phyloP scores from a whole-genome alignment of 2,888 invertebrate genomes.

The Flabesymbios commensalis region DNA sequence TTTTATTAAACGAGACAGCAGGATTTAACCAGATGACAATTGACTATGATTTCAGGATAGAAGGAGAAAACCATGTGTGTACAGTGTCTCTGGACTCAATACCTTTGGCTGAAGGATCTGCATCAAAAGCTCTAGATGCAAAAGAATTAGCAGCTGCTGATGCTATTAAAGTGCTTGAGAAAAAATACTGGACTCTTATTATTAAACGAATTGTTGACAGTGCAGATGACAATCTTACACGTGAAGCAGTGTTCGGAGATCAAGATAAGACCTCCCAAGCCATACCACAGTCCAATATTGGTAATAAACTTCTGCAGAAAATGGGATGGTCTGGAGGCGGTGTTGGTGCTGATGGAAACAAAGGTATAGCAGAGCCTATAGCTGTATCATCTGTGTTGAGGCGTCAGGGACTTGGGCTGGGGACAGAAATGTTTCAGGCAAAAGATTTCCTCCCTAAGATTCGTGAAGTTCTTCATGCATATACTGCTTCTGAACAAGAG shows the following conservation, averaged over 20 bases:
- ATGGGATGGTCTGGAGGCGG: constrained; percentile 80
- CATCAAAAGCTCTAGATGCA: constrained; percentile 35
- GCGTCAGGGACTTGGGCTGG: constrained; percentile 54
- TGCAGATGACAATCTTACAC: constrained; percentile 22
- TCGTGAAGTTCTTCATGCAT: constrained; percentile 49
- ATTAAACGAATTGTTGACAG: constrained; percentile 46
- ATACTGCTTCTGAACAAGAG: constrained; percentile 48
- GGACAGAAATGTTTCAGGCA: constrained; percentile 39
- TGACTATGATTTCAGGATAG: no score
- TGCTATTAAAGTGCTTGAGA: constrained; percentile 40
- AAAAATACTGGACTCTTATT: constrained; percentile 51
- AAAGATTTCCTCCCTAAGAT: constrained; percentile 46
- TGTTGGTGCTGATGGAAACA: constrained; percentile 67
- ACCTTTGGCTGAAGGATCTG: constrained; percentile 38
- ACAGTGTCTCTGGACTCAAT: constrained; percentile 34
- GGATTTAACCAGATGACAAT: constrained; percentile 42
- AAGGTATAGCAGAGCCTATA: constrained; percentile 72
- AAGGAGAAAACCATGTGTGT: neutral
- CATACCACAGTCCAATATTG: constrained; percentile 63
- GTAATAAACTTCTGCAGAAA: constrained; percentile 68
- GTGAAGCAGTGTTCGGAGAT: constrained; percentile 38
- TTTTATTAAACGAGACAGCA: constrained; percentile 45
- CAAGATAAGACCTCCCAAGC: constrained; percentile 31
- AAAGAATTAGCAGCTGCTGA: constrained; percentile 40
- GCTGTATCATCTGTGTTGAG: constrained; percentile 42